Conservation (phyloP, 2,113 vertebrate species). For the Cavia porcellus region DNA sequence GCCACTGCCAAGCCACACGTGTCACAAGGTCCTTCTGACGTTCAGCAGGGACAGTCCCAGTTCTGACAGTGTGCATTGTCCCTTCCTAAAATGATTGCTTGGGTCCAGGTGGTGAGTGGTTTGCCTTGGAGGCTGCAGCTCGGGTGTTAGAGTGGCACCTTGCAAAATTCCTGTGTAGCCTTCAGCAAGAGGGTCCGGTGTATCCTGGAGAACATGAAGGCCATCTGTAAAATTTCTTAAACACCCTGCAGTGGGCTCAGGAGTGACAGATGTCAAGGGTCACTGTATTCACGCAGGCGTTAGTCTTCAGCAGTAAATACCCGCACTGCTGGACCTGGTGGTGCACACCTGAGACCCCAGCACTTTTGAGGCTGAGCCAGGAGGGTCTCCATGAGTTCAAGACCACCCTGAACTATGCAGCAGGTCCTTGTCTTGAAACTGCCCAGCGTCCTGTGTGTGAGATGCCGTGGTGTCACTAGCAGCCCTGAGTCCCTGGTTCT, state of each 20-base stretch:
- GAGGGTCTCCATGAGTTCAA: neutral
- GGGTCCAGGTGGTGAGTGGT: neutral
- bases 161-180: neutral
- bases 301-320: neutral
- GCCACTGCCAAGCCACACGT: accelerated
- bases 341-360: neutral
- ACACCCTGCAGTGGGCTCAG: neutral
- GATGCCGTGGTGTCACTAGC: neutral
- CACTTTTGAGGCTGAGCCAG: neutral
- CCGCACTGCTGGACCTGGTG: neutral
- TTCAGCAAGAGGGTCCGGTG: neutral
- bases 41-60: neutral
- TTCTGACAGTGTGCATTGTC: neutral
- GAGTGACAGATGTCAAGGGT: neutral
- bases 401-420: neutral
- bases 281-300: neutral
- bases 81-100: neutral
- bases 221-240: neutral
- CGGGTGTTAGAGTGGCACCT: neutral
- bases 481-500: neutral
- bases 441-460: neutral
- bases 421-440: neutral
- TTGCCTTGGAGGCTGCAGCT: neutral
- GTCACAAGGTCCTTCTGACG: neutral
- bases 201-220: neutral